phyloP scores from a whole-genome alignment of 1,140 invertebrate species.

The honey bee (Apis mellifera) region DNA sequence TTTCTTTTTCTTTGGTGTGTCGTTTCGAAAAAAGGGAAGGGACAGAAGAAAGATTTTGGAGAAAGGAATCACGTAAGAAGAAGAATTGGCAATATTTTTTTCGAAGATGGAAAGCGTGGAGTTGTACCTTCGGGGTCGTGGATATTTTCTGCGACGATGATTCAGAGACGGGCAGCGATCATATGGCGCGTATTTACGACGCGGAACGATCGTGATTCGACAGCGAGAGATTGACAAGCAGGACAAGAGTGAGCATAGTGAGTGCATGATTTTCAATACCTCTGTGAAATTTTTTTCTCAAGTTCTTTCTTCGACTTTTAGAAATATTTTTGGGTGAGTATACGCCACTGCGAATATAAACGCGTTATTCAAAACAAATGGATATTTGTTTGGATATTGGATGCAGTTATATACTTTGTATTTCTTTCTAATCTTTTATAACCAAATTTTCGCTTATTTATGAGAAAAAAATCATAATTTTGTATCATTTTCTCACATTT shows the following conservation, averaged over 20 bases:
- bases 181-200: constrained; percentile 38
- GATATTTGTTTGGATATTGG: background rate
- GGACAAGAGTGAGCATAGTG: background rate
- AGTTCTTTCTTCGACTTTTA: background rate
- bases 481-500: background rate
- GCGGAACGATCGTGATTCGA: constrained; percentile 22
- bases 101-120: constrained; percentile 3
- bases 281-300: background rate
- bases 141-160: constrained; percentile 50
- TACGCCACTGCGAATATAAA: background rate
- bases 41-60: background rate
- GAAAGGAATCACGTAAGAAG: background rate
- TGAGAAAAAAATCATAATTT: background rate
- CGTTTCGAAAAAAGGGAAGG: background rate
- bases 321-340: background rate
- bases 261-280: background rate
- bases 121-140: constrained; percentile 15
- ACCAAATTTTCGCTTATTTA: background rate
- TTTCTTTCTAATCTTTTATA: background rate
- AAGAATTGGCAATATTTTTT: background rate
- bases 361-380: background rate
- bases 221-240: constrained; percentile 12
- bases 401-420: background rate
- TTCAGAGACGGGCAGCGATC: constrained; percentile 37
- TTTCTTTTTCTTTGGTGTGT: background rate